phyloP scores from a whole-genome alignment of 1,140 invertebrate species.

The Bombus soroeensis region DNA sequence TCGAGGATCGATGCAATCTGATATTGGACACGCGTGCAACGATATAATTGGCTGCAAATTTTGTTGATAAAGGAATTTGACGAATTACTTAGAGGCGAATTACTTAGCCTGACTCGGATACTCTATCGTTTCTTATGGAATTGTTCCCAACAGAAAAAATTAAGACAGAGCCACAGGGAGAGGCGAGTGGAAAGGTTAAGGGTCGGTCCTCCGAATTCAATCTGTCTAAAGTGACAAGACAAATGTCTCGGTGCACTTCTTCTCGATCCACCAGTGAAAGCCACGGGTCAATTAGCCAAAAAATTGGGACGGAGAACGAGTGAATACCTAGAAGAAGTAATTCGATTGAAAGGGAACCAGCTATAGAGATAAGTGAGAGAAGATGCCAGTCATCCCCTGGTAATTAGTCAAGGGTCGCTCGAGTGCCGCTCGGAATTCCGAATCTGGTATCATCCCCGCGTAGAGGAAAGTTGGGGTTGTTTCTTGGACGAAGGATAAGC shows the following conservation, averaged over 20 bases:
- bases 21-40: too few species aligned
- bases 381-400: conserved; percentile 80
- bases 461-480: conserved; percentile 31
- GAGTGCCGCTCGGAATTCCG: conserved; percentile 66
- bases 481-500: conserved; percentile 59
- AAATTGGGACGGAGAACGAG: conserved; percentile 75
- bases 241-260: conserved; percentile 70
- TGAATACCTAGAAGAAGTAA: conserved; percentile 80
- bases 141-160: conserved; percentile 39
- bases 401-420: conserved; percentile 81
- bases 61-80: background rate
- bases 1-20: too few species aligned
- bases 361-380: conserved; percentile 80
- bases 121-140: background rate
- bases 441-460: conserved; percentile 60
- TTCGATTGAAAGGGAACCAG: conserved; percentile 77
- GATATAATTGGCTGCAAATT: too few species aligned
- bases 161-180: background rate
- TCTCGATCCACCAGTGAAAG: conserved; percentile 37
- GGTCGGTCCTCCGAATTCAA: conserved; percentile 67
- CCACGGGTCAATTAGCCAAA: conserved; percentile 80
- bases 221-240: conserved; percentile 73
- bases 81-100: background rate
- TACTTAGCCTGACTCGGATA: background rate
- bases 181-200: conserved; percentile 18